phyloP scores from a whole-genome alignment of 1,140 invertebrate species.

The Rhagoletis zephyria region DNA sequence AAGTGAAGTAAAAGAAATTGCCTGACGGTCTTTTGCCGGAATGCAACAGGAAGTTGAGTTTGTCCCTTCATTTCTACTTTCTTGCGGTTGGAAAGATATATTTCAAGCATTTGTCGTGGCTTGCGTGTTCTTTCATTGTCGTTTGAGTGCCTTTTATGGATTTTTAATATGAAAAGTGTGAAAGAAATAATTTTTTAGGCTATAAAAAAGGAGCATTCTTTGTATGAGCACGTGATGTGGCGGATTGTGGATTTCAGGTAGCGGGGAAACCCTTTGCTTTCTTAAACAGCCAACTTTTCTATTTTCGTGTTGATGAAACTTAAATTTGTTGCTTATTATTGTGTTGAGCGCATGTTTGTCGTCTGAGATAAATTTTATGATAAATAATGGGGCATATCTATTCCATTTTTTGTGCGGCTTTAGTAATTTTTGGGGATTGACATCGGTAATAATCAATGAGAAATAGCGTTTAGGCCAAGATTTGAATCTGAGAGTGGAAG shows the following conservation, averaged over 20 bases:
- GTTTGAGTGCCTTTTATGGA: conserved; percentile 71
- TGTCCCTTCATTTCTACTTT: background rate
- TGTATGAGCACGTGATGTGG: background rate
- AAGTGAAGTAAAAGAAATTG: conserved; percentile 14
- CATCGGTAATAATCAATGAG: background rate
- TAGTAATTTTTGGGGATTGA: background rate
- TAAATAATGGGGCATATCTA: background rate
- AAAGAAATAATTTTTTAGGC: conserved; percentile 52
- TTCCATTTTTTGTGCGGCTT: background rate
- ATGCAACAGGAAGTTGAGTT: conserved; percentile 35
- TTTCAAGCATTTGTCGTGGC: conserved; percentile 51
- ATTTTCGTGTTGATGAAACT: conserved; percentile 49
- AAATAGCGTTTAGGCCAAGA: background rate
- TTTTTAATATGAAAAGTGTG: conserved; percentile 68
- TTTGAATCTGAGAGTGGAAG: too few species aligned
- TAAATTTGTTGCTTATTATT: conserved; percentile 50
- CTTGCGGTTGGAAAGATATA: background rate
- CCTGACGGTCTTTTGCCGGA: background rate
- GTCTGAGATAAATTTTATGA: conserved; percentile 4
- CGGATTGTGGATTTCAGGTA: background rate
- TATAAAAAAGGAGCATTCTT: background rate
- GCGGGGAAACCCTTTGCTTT: background rate
- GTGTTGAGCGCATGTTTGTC: background rate
- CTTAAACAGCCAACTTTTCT: background rate
- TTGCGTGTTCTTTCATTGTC: conserved; percentile 63